phyloP scores from a whole-genome alignment of 2,888 invertebrate genomes.

The Polyommatus icarus region DNA sequence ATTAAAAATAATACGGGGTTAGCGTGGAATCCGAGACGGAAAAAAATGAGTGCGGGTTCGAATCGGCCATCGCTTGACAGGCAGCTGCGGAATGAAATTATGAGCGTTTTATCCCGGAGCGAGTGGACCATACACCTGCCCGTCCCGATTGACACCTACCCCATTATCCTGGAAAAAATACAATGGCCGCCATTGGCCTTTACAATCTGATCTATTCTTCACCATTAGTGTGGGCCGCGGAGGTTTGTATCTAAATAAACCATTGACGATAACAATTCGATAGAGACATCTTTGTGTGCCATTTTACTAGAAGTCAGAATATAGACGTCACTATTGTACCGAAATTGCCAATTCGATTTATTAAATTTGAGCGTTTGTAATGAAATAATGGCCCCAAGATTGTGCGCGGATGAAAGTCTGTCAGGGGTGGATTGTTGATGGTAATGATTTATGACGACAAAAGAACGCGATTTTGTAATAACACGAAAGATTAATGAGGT shows the following conservation, averaged over 20 bases:
- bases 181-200: constrained; percentile 75
- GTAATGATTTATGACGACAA: constrained; percentile 77
- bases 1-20: constrained; percentile 67
- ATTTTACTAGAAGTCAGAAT: constrained; percentile 77
- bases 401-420: constrained; percentile 75
- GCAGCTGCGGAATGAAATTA: constrained; percentile 79
- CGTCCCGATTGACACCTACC: constrained; percentile 76
- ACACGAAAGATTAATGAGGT: constrained; percentile 68
- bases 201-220: constrained; percentile 72
- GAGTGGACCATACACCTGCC: constrained; percentile 67
- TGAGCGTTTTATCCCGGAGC: constrained; percentile 70
- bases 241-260: constrained; percentile 77
- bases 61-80: constrained; percentile 71
- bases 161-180: constrained; percentile 73
- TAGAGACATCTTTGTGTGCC: constrained; percentile 65
- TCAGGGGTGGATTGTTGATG: constrained; percentile 63
- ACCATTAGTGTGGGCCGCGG: constrained; percentile 78
- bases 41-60: constrained; percentile 59
- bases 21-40: constrained; percentile 65
- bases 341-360: background rate
- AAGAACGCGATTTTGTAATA: constrained; percentile 71
- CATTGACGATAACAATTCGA: constrained; percentile 79
- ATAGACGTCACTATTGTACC: background rate
- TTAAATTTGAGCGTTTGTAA: constrained; percentile 56
- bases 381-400: constrained; percentile 76